Conservation (phyloP, 2,113 vertebrate species). For the Halcyon senegalensis region DNA sequence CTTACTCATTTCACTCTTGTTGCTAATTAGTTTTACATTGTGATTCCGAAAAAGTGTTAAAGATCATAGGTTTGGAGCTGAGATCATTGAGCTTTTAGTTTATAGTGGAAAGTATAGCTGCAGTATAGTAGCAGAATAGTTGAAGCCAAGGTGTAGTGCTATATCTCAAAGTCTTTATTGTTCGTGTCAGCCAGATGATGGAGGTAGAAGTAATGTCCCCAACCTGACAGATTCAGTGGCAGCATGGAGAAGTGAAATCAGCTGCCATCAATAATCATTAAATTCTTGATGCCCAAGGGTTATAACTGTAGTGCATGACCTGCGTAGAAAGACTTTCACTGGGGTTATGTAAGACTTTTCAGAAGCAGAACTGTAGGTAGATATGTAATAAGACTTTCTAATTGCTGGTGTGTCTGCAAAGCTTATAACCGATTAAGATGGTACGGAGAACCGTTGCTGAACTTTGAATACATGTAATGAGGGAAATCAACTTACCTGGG, state of each 20-base stretch:
- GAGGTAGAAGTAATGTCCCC: background rate
- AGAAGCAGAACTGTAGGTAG: background rate
- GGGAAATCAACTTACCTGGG: background rate
- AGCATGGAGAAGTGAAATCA: background rate
- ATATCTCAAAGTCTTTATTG: background rate
- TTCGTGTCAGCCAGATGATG: background rate
- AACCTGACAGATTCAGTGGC: background rate
- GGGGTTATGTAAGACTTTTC: background rate
- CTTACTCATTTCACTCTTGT: background rate
- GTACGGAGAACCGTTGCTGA: background rate
- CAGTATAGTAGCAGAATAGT: background rate
- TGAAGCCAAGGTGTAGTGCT: background rate
- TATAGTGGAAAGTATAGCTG: background rate
- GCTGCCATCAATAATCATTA: rapidly evolving
- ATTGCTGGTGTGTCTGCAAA: background rate
- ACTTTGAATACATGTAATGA: background rate
- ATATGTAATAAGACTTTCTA: background rate
- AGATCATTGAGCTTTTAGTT: background rate
- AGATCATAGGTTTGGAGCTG: background rate
- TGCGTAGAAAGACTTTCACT: background rate
- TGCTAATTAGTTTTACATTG: background rate
- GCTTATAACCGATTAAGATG: background rate
- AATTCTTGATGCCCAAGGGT: background rate
- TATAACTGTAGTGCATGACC: background rate
- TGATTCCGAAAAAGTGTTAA: background rate